These are phyloP conservation scores for Falco novaeseelandiae DNA, from an alignment of 2,797 vertebrate species.

Conservation along the genomic window DNA sequence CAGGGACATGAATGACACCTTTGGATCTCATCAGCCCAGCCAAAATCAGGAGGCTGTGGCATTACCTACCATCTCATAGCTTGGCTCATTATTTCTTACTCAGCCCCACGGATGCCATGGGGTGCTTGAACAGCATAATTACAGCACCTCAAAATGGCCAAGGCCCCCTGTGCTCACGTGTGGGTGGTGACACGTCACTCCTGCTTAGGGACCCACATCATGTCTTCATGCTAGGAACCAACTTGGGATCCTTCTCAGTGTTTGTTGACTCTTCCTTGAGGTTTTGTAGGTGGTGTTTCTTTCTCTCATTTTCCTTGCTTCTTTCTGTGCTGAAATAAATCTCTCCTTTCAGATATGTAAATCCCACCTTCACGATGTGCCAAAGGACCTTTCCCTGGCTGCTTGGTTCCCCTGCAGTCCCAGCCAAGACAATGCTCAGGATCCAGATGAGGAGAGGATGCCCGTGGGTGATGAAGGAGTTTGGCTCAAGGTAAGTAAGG, in stretches of 20 bases:
- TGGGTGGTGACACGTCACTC: neutral
- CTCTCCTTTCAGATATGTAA: conserved; percentile 82
- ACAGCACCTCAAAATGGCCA: neutral
- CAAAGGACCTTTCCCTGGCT: conserved; percentile 67
- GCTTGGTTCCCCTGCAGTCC: conserved; percentile 88
- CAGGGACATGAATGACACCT: neutral
- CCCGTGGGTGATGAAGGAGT: conserved; percentile 72
- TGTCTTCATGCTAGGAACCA: neutral
- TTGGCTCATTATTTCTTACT: neutral
- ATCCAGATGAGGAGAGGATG: neutral
- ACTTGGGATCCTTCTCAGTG: neutral
- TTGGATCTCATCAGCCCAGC: neutral
- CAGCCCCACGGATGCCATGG: neutral
- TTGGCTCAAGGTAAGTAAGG: conserved; percentile 87
- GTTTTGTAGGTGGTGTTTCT: neutral
- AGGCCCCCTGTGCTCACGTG: neutral
- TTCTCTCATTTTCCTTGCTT: neutral
- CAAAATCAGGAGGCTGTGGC: neutral
- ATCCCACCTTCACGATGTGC: conserved; percentile 76
- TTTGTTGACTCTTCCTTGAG: neutral
- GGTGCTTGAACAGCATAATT: neutral
- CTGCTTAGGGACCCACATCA: neutral
- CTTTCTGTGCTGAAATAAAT: neutral
- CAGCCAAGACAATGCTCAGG: conserved; percentile 7
- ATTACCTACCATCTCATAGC: neutral